Percentiles rank a stretch among this genome's conserved stretches.
Conservation (phyloP, 2,888 invertebrate species). For the Leptopterna dolabrata region DNA sequence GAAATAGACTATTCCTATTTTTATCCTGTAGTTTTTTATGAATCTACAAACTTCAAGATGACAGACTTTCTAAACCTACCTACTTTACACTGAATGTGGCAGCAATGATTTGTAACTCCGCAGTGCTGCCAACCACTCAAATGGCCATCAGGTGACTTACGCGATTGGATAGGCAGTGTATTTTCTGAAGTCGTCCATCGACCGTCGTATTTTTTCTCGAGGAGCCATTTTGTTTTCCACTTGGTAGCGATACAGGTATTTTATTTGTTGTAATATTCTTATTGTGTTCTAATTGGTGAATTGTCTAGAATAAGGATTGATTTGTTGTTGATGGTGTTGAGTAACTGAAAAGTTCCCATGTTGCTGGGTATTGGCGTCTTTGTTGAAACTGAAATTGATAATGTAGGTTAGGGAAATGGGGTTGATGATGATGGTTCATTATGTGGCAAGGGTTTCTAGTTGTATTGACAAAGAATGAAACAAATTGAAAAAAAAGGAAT, state of each 20-base stretch:
- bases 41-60: too few relatives aligned
- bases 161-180: constrained; percentile 13
- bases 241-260: constrained; percentile 41
- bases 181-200: constrained; percentile 41
- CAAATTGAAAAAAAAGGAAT: not conserved
- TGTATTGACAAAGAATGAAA: not conserved
- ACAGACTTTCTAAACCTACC: too few relatives aligned
- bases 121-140: too few relatives aligned
- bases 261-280: constrained; percentile 12
- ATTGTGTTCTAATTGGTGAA: not conserved
- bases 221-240: constrained; percentile 45
- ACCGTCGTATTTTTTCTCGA: not conserved
- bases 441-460: not conserved
- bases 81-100: too few relatives aligned
- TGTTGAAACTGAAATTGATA: not conserved
- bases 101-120: too few relatives aligned
- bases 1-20: too few relatives aligned
- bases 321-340: not conserved
- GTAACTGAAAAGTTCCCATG: not conserved
- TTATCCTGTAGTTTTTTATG: too few relatives aligned
- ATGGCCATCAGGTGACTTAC: not conserved
- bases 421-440: not conserved
- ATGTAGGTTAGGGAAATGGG: not conserved
- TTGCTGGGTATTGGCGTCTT: constrained; percentile 25
- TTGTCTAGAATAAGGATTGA: not conserved